phyloP scores from a whole-genome alignment of 2,888 invertebrate species.

The Tetragonula carbonaria region DNA sequence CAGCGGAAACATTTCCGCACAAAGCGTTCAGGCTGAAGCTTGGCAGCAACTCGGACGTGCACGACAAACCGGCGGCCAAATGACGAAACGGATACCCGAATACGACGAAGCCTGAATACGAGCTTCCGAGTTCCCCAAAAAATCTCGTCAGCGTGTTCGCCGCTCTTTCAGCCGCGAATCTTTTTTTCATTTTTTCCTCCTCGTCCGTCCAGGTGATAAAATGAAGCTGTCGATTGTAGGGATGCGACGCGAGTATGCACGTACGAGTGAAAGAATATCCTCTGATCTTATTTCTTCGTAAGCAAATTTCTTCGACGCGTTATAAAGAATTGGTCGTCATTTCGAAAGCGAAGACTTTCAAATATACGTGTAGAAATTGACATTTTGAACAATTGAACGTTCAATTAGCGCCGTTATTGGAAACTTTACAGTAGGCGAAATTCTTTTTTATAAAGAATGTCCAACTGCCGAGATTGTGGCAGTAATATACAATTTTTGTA shows the following conservation, averaged over 20 bases:
- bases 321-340: too few relatives aligned
- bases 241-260: neutral
- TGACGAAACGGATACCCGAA: conserved; percentile 30
- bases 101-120: conserved; percentile 18
- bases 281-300: too few relatives aligned
- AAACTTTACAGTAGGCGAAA: too few relatives aligned
- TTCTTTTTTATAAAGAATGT: too few relatives aligned
- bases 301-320: too few relatives aligned
- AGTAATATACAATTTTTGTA: too few relatives aligned
- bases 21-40: conserved; percentile 28
- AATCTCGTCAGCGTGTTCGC: neutral
- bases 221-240: conserved; percentile 16
- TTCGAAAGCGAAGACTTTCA: too few relatives aligned
- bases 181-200: neutral
- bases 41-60: conserved; percentile 9
- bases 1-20: conserved; percentile 37
- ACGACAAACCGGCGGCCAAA: conserved; percentile 30
- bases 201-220: conserved; percentile 35
- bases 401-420: too few relatives aligned
- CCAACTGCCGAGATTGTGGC: too few relatives aligned
- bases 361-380: too few relatives aligned
- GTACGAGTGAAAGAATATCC: neutral
- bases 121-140: conserved; percentile 28
- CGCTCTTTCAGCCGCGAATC: conserved; percentile 7
- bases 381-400: too few relatives aligned